Evolutionary conservation across 2,888 invertebrate species (phyloP), one percentile per base, ranked within the genome.

Genomic region (Polymixis flavicincta): DNA sequence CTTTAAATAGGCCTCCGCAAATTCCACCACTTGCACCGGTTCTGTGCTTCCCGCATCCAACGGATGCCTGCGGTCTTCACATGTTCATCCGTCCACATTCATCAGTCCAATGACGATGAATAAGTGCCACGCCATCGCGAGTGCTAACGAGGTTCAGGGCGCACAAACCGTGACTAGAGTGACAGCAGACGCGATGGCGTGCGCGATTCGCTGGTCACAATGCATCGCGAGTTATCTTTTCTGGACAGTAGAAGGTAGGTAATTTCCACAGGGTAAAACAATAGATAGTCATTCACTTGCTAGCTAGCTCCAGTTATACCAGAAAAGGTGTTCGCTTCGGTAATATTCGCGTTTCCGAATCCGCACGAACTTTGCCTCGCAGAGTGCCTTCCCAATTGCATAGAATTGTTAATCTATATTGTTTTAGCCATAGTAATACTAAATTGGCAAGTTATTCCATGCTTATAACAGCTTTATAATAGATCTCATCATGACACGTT

Each of bases 101-200:
- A n/a, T n/a, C n/a, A n/a, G n/a, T n/a, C n/a, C n/a, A n/a, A n/a
- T n/a, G n/a, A n/a, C n/a, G n/a, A 57, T 57, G n/a, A 71, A 48
- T 70, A 45, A 69, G 45, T 55, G 69, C 19, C n/a, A 45, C 42
- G 42, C 11, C 28, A n/a, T 52, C 14, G 42, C 52, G 17, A 32
- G 45, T 32, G 70, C 45, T 70, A 71, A 72, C 55, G 72, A 71
- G 72, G n/a, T 63, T 2, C n/a, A 69, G 32, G 14, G 25, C 17
- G 28, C 22, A 14, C 22, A 9, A 6, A 22, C 1, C 13, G 8
- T 48, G 22, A 8, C 2, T n/a, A 54, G n/a, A 1, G n/a, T 25
- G 54, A 11, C 13, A 13, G 55, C 13, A 25, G 25, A 25, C 25
- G 14, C 55, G 55, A 5, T 14, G 14, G 6, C 55, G 55, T 14